phyloP scores from a whole-genome alignment of 2,888 invertebrate species.

The Syritta pipiens region DNA sequence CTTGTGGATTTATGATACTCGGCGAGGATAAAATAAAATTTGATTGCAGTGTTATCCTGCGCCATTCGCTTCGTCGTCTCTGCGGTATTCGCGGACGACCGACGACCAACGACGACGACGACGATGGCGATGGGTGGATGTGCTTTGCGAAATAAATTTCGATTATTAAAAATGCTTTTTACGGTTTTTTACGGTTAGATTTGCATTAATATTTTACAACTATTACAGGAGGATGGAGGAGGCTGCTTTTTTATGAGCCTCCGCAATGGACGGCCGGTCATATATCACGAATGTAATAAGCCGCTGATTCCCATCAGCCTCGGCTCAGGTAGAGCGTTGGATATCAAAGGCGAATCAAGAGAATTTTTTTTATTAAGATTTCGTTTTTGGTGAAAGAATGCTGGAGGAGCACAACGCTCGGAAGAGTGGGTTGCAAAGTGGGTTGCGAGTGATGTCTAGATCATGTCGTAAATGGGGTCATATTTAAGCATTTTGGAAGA shows the following conservation, averaged over 20 bases:
- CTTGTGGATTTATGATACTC: constrained; percentile 66
- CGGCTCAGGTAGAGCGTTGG: no score
- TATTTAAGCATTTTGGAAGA: no score
- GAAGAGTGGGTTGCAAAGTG: no score
- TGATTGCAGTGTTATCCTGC: constrained; percentile 65
- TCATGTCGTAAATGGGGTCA: no score
- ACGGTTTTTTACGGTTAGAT: constrained; percentile 40
- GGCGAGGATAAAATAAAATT: constrained; percentile 57
- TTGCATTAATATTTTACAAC: constrained; percentile 60
- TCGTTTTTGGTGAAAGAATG: no score
- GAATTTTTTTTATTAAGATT: no score
- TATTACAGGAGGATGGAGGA: constrained; percentile 20
- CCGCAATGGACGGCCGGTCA: constrained; percentile 11
- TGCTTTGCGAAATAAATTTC: constrained; percentile 53
- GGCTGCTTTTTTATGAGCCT: background rate
- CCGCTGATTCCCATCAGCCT: no score
- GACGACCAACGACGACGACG: background rate
- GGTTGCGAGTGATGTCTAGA: no score
- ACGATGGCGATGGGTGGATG: background rate
- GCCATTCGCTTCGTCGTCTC: constrained; percentile 35
- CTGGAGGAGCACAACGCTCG: no score
- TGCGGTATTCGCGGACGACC: constrained; percentile 15
- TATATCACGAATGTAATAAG: constrained; percentile 50
- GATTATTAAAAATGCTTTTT: constrained; percentile 59
- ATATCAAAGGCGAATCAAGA: no score